phyloP scores from a whole-genome alignment of 2,888 invertebrate genomes.

The Meta bourneti region DNA sequence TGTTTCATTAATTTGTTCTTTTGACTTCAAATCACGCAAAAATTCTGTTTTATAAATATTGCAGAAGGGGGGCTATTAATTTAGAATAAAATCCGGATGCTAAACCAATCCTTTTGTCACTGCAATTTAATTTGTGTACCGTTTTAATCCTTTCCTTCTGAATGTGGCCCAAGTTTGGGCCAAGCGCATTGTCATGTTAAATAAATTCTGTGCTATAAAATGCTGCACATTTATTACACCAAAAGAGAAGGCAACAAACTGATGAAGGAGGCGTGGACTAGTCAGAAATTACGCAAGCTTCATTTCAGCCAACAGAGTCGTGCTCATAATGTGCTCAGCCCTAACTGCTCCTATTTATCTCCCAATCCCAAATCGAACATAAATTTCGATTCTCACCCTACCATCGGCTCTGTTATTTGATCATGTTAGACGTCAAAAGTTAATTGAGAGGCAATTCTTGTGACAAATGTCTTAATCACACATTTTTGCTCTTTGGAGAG shows the following conservation, averaged over 20 bases:
- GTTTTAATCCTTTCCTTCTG: no score
- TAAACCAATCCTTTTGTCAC: no score
- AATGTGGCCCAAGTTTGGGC: no score
- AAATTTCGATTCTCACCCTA: slow-evolving; percentile 18
- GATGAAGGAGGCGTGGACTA: background rate
- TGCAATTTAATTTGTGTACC: no score
- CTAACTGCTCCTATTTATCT: background rate
- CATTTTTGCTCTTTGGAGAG: background rate
- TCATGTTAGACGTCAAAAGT: slow-evolving; percentile 60
- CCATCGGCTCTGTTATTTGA: background rate
- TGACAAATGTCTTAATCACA: slow-evolving; percentile 64
- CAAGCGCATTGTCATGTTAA: no score
- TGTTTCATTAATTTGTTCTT: no score
- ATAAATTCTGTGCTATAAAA: background rate
- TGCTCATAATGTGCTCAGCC: background rate
- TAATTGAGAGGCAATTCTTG: slow-evolving; percentile 55
- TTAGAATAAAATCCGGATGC: no score
- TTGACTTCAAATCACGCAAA: no score
- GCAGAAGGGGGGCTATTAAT: no score
- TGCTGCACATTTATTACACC: background rate
- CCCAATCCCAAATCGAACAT: background rate
- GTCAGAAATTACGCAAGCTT: background rate
- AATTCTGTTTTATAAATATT: no score
- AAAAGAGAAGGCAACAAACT: background rate
- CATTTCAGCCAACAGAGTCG: background rate